These are phyloP conservation scores for Brachionus rotundiformis DNA, from an alignment of 1,140 invertebrate species.

Conservation along the genomic window DNA sequence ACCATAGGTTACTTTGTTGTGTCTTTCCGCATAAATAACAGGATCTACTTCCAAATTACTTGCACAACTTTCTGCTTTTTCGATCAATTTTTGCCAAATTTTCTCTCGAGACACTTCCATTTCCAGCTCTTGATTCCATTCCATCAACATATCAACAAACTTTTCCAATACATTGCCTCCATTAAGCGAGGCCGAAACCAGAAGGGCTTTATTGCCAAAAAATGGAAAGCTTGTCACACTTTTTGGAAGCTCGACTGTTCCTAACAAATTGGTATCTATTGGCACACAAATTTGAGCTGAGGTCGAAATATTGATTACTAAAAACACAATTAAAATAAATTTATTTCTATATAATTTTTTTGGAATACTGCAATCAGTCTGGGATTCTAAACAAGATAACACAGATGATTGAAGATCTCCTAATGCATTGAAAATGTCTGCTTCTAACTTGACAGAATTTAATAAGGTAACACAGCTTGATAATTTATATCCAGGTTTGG, in stretches of 20 bases:
- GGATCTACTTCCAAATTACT: slow-evolving; percentile 65
- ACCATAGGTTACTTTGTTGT: slow-evolving; percentile 70
- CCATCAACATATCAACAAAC: slow-evolving; percentile 78
- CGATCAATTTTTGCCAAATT: slow-evolving; percentile 75
- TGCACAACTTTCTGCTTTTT: slow-evolving; percentile 68
- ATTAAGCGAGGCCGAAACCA: slow-evolving; percentile 81
- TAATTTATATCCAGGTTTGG: slow-evolving; percentile 70
- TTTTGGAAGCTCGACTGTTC: background rate
- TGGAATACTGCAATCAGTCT: slow-evolving; percentile 68
- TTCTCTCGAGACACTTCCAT: slow-evolving; percentile 64
- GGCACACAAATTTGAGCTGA: slow-evolving; percentile 80
- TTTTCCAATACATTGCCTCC: slow-evolving; percentile 81
- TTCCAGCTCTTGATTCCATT: slow-evolving; percentile 78
- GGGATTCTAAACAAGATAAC: slow-evolving; percentile 71
- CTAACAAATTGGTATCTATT: background rate
- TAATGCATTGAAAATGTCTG: slow-evolving; percentile 72
- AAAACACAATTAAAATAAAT: too few species aligned
- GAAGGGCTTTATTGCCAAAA: slow-evolving; percentile 74
- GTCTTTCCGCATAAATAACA: slow-evolving; percentile 77
- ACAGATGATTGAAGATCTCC: slow-evolving; percentile 83
- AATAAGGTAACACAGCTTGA: slow-evolving; percentile 68
- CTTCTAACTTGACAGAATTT: slow-evolving; percentile 75
- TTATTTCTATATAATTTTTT: too few species aligned
- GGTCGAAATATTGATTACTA: slow-evolving; percentile 82
- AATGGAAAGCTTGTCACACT: slow-evolving; percentile 71